Evolutionary conservation across 2,113 vertebrate genomes (phyloP).

Genomic region (Ivindomyrus marchei): DNA sequence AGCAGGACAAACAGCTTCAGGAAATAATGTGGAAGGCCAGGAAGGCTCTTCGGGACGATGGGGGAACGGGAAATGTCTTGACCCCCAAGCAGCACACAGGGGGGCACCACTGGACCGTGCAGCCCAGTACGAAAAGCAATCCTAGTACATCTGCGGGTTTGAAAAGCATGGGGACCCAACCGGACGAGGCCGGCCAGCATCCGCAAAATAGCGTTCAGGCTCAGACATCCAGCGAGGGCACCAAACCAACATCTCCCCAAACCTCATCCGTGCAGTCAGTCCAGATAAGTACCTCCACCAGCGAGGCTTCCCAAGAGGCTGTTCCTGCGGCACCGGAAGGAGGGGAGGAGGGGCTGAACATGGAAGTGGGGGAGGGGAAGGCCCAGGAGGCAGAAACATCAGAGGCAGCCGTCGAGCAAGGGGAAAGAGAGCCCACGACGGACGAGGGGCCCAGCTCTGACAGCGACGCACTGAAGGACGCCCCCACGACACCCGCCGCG

Average conservation of each 20-base stretch:
- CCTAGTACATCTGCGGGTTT: background rate
- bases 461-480: slow-evolving; percentile 63
- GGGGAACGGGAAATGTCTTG: background rate
- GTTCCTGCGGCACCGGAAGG: background rate
- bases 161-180: slow-evolving; percentile 25
- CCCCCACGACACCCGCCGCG: slow-evolving; percentile 31
- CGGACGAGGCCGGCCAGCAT: background rate
- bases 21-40: slow-evolving; percentile 55
- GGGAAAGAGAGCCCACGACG: slow-evolving; percentile 4
- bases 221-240: background rate
- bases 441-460: slow-evolving; percentile 61
- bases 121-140: background rate
- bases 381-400: background rate
- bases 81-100: background rate
- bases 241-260: slow-evolving; percentile 24
- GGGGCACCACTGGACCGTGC: background rate
- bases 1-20: slow-evolving; percentile 38
- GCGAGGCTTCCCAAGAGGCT: slow-evolving; percentile 25
- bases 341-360: slow-evolving; percentile 11
- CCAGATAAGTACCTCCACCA: slow-evolving; percentile 57
- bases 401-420: background rate
- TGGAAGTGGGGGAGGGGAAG: background rate
- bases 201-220: background rate
- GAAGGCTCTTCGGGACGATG: slow-evolving; percentile 42
- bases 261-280: slow-evolving; percentile 51